Evolutionary conservation across 2,888 invertebrate species (phyloP).

Genomic region (Bembecia ichneumoniformis): DNA sequence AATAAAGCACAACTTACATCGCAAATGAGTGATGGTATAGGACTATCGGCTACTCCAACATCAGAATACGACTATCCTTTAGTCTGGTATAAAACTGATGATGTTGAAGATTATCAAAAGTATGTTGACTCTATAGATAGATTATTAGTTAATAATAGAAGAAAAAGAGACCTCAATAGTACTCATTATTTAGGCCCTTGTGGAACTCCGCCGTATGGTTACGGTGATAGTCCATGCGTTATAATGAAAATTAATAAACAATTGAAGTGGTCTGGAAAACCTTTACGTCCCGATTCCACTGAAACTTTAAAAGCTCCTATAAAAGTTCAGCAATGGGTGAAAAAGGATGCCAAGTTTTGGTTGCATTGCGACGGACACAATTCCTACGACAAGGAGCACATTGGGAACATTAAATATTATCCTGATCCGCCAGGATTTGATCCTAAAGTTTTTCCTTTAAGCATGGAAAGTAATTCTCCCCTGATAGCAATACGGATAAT

Average conservation of each 20-base stretch:
- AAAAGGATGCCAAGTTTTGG: constrained; percentile 36
- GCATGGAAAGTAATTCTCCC: constrained; percentile 25
- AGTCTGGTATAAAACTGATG: constrained; percentile 43
- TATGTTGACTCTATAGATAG: constrained; percentile 42
- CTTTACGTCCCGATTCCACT: constrained; percentile 28
- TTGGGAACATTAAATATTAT: constrained; percentile 44
- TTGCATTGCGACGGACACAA: constrained; percentile 44
- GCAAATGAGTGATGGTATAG: constrained; percentile 37
- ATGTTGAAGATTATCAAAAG: constrained; percentile 31
- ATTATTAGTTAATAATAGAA: constrained; percentile 24
- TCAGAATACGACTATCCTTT: constrained; percentile 31
- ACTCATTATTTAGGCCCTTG: constrained; percentile 41
- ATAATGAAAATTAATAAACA: constrained; percentile 51
- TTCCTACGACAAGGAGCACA: constrained; percentile 50
- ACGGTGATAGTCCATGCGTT: constrained; percentile 47
- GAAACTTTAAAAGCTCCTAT: constrained; percentile 23
- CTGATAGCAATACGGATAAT: constrained; percentile 49
- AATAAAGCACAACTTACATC: constrained; percentile 24
- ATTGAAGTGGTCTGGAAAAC: constrained; percentile 41
- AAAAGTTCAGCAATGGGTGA: constrained; percentile 37
- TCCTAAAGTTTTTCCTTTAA: constrained; percentile 34
- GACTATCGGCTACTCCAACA: constrained; percentile 45
- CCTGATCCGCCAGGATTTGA: constrained; percentile 58
- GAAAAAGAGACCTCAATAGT: constrained; percentile 20
- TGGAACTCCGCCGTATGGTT: constrained; percentile 44